Evolutionary conservation across 2,888 invertebrate species (phyloP).

Genomic region (Tiliacea aurago): DNA sequence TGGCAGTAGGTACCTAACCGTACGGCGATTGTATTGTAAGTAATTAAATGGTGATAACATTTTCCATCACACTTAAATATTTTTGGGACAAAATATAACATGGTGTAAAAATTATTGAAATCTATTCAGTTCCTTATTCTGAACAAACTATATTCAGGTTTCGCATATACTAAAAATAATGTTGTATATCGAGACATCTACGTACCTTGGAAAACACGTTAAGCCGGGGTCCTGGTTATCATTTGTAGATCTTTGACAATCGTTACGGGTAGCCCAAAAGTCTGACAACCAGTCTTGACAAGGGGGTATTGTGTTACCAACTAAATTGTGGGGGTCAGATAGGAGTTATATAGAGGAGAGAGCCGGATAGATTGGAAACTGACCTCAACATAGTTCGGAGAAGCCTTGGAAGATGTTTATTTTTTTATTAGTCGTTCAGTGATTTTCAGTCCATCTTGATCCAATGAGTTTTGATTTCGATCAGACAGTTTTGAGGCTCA

Average conservation of each 20-base stretch:
- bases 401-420: background rate
- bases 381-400: background rate
- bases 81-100: too few relatives aligned
- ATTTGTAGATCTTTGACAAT: background rate
- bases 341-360: too few relatives aligned
- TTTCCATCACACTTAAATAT: too few relatives aligned
- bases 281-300: background rate
- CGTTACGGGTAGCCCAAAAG: background rate
- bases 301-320: background rate
- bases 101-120: too few relatives aligned
- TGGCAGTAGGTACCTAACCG: too few relatives aligned
- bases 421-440: background rate
- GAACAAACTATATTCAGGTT: too few relatives aligned
- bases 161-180: too few relatives aligned
- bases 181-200: background rate
- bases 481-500: background rate
- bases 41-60: too few relatives aligned
- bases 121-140: too few relatives aligned
- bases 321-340: background rate
- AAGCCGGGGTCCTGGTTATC: background rate
- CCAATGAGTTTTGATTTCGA: background rate
- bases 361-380: too few relatives aligned
- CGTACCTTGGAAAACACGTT: background rate
- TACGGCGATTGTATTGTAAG: too few relatives aligned
- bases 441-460: background rate